Percentiles rank a stretch among this genome's conserved stretches.
phyloP scores from a whole-genome alignment of 1,140 invertebrate genomes.

The Pantala flavescens region DNA sequence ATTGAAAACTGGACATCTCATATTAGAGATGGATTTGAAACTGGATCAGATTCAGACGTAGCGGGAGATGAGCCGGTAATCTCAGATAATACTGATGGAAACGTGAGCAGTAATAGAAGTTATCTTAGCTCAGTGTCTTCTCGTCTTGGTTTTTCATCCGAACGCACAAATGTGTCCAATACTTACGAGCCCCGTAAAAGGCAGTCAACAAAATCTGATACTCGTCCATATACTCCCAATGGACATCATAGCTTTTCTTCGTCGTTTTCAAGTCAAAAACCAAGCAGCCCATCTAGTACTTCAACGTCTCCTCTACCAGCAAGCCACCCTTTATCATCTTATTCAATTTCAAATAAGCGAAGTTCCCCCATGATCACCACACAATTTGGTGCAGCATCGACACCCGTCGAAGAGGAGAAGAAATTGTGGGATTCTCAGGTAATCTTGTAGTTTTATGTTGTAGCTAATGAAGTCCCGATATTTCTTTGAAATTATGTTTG shows the following conservation, averaged over 20 bases:
- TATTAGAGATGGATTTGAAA: conserved; percentile 42
- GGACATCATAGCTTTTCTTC: not conserved
- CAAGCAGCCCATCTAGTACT: not conserved
- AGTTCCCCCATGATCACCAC: not conserved
- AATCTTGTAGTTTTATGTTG: not conserved
- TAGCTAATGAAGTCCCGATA: no score
- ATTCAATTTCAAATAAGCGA: not conserved
- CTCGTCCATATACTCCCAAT: not conserved
- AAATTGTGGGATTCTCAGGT: conserved; percentile 5
- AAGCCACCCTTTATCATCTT: not conserved
- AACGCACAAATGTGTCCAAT: not conserved
- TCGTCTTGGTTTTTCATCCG: not conserved
- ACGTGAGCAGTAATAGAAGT: not conserved
- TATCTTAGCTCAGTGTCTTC: not conserved
- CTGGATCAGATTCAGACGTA: conserved; percentile 44
- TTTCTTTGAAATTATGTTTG: no score
- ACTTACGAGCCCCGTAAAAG: not conserved
- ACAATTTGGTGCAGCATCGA: not conserved
- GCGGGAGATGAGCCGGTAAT: conserved; percentile 23
- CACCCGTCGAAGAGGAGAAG: not conserved
- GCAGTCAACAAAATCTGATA: not conserved
- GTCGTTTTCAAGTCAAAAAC: not conserved
- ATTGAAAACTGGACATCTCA: not conserved
- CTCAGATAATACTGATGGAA: not conserved
- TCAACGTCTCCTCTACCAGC: not conserved